Evolutionary conservation across 2,113 vertebrate species (phyloP).

Genomic region (Rostratula benghalensis): DNA sequence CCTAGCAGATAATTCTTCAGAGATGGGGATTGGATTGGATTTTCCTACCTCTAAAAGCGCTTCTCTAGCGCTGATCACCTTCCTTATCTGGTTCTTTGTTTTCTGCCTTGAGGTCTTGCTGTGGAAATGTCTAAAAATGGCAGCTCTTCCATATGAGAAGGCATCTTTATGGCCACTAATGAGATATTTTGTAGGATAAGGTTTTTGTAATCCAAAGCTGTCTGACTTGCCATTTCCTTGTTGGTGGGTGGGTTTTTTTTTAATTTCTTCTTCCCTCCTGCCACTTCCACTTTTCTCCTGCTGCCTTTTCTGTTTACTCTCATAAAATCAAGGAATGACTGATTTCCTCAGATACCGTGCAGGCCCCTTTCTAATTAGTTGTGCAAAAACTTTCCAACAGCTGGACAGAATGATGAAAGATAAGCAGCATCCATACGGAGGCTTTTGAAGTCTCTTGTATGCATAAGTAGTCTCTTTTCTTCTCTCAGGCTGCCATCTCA

Average conservation of each 20-base stretch:
- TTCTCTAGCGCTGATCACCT: not conserved
- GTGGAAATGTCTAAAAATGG: not conserved
- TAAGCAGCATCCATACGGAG: not conserved
- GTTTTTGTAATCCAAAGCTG: not conserved
- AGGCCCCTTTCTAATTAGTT: not conserved
- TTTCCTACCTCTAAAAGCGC: not conserved
- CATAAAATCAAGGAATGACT: not conserved
- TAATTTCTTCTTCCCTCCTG: not conserved
- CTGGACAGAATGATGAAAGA: not conserved
- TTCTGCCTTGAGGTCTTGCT: not conserved
- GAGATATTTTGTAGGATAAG: not conserved
- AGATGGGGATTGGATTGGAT: not conserved
- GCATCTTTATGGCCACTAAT: not conserved
- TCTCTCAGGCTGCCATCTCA: not conserved
- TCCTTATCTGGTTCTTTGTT: not conserved
- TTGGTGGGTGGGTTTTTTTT: not conserved
- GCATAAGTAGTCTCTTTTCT: not conserved
- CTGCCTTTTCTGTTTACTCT: not conserved
- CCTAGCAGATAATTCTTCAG: not conserved
- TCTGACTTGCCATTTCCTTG: not conserved
- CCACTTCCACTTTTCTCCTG: not conserved
- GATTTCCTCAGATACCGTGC: not conserved
- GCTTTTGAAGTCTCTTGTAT: not conserved
- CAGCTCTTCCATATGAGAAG: not conserved
- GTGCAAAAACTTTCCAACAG: not conserved